phyloP scores from a whole-genome alignment of 2,888 invertebrate species.

The Leptura quadrifasciata region DNA sequence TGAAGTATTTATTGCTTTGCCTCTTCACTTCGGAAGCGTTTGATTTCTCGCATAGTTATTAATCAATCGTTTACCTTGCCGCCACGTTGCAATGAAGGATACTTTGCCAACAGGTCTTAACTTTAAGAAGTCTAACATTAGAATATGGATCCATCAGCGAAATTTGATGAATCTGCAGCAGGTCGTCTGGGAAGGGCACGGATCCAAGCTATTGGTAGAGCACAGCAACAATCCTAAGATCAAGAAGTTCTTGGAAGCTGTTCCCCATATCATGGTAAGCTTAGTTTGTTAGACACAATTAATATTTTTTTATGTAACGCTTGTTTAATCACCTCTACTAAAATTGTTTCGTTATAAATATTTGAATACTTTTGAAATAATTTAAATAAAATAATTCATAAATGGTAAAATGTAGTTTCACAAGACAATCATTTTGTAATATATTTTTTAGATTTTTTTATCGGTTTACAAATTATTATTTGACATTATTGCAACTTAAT shows the following conservation, averaged over 20 bases:
- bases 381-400: too few species aligned
- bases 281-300: background rate
- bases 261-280: constrained; percentile 93
- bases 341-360: too few species aligned
- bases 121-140: constrained; percentile 83
- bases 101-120: constrained; percentile 77
- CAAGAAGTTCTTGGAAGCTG: constrained; percentile 90
- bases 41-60: constrained; percentile 18
- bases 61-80: constrained; percentile 4
- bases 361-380: too few species aligned
- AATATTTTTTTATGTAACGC: background rate
- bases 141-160: constrained; percentile 97
- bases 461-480: too few species aligned
- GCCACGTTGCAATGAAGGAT: constrained; percentile 34
- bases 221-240: constrained; percentile 90
- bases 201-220: constrained; percentile 87
- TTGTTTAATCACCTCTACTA: background rate
- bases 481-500: too few species aligned
- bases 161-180: constrained; percentile 90
- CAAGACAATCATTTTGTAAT: too few species aligned
- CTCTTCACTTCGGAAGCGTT: constrained; percentile 28
- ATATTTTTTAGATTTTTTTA: too few species aligned
- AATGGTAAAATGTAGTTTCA: too few species aligned
- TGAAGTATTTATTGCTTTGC: constrained; percentile 45
- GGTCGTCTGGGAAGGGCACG: constrained; percentile 94